phyloP scores from a whole-genome alignment of 2,113 vertebrate genomes.

The Chaenogobius annularis region DNA sequence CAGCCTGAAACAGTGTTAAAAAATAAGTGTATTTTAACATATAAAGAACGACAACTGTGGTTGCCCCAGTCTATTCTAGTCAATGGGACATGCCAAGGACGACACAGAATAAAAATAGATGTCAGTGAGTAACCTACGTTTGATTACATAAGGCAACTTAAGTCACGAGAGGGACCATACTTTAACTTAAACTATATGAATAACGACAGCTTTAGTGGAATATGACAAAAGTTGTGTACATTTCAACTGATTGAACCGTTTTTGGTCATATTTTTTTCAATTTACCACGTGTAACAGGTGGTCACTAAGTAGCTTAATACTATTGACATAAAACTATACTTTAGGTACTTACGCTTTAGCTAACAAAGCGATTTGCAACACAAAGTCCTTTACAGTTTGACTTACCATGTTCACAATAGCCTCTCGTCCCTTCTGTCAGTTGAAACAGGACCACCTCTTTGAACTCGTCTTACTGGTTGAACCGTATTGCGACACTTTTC shows the following conservation, averaged over 20 bases:
- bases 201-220: neutral
- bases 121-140: neutral
- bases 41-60: neutral
- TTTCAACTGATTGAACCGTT: neutral
- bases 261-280: neutral
- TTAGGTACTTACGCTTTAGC: neutral
- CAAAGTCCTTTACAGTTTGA: neutral
- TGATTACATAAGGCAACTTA: constrained; percentile 49
- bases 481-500: constrained; percentile 25
- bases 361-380: neutral
- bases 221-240: neutral
- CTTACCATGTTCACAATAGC: constrained; percentile 64
- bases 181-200: neutral
- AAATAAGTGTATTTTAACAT: constrained; percentile 1
- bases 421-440: constrained; percentile 12
- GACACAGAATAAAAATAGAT: constrained; percentile 62
- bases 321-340: neutral
- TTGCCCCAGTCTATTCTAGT: constrained; percentile 27
- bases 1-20: constrained; percentile 74
- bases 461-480: constrained; percentile 42
- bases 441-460: constrained; percentile 8
- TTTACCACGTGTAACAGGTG: neutral
- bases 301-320: neutral
- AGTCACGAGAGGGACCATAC: constrained; percentile 23
- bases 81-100: constrained; percentile 29